phyloP scores from a whole-genome alignment of 1,140 invertebrate genomes.

The Bursaphelenchus mucronatus region DNA sequence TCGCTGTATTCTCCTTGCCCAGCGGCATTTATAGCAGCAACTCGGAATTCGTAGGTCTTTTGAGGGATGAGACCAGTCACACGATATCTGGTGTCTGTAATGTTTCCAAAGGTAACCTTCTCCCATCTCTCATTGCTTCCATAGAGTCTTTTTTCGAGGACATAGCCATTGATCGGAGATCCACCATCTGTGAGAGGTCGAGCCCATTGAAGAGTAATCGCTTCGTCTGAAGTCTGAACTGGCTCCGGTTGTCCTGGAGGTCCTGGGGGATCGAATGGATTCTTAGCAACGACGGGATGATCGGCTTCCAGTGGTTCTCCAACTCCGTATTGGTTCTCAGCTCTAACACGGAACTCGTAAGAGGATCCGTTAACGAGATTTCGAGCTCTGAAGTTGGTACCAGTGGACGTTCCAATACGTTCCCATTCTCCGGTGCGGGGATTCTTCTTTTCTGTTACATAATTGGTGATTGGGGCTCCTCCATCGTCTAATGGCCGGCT shows the following conservation, averaged over 20 bases:
- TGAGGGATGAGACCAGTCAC: conserved; percentile 85
- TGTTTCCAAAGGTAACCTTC: conserved; percentile 76
- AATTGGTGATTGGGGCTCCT: conserved; percentile 81
- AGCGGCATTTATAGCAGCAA: conserved; percentile 86
- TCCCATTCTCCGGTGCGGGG: conserved; percentile 80
- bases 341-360: conserved; percentile 94
- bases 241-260: conserved; percentile 84
- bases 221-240: conserved; percentile 88
- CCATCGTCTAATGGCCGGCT: conserved; percentile 84
- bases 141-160: conserved; percentile 85
- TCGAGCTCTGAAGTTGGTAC: conserved; percentile 78
- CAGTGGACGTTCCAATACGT: conserved; percentile 82
- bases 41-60: conserved; percentile 93
- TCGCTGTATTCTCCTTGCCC: conserved; percentile 86
- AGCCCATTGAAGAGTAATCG: conserved; percentile 90
- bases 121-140: conserved; percentile 68
- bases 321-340: conserved; percentile 77
- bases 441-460: conserved; percentile 80
- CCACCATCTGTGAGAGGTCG: conserved; percentile 89
- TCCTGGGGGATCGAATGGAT: conserved; percentile 74
- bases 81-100: conserved; percentile 71
- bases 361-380: conserved; percentile 82
- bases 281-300: conserved; percentile 83
- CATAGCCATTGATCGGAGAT: conserved; percentile 81
- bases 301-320: conserved; percentile 82